Percentiles rank a stretch among this genome's conserved stretches.
These are phyloP conservation scores for Aleiodes leptofemur DNA, from an alignment of 2,888 invertebrate species.

Conservation along the genomic window DNA sequence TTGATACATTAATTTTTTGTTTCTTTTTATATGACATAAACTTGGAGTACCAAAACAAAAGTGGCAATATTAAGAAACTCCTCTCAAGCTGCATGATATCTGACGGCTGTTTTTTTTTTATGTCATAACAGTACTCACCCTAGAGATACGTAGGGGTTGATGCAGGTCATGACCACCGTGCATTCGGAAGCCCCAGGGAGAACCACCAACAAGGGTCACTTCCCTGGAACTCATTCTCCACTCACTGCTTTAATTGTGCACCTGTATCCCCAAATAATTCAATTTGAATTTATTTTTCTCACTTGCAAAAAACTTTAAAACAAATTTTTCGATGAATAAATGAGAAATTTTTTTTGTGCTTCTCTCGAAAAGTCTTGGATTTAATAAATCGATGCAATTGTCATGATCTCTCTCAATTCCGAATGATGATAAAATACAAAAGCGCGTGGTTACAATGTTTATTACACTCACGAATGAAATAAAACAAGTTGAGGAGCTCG, in stretches of 20 bases:
- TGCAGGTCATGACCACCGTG: constrained; percentile 88
- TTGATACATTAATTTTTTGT: too few relatives aligned
- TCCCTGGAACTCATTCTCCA: constrained; percentile 81
- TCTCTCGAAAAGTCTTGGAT: neutral
- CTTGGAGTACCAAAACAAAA: too few relatives aligned
- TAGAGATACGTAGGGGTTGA: constrained; percentile 86
- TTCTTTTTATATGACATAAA: too few relatives aligned
- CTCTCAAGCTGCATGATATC: too few relatives aligned
- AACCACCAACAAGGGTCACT: constrained; percentile 87
- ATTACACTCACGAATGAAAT: constrained; percentile 13
- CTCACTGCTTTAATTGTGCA: constrained; percentile 24
- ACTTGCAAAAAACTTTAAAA: neutral
- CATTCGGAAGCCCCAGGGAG: constrained; percentile 94
- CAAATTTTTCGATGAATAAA: neutral
- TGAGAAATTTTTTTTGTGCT: neutral
- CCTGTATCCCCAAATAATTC: constrained; percentile 10
- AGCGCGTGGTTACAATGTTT: neutral
- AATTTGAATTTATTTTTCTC: constrained; percentile 33
- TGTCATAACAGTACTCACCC: constrained; percentile 79
- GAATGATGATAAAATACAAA: neutral
- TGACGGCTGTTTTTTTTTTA: too few relatives aligned
- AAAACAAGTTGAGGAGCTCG: constrained; percentile 54
- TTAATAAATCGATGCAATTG: neutral
- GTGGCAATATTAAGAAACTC: too few relatives aligned
- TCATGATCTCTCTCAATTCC: neutral